Conservation (phyloP, 2,797 vertebrate species). For the Sarcoramphus papa region DNA sequence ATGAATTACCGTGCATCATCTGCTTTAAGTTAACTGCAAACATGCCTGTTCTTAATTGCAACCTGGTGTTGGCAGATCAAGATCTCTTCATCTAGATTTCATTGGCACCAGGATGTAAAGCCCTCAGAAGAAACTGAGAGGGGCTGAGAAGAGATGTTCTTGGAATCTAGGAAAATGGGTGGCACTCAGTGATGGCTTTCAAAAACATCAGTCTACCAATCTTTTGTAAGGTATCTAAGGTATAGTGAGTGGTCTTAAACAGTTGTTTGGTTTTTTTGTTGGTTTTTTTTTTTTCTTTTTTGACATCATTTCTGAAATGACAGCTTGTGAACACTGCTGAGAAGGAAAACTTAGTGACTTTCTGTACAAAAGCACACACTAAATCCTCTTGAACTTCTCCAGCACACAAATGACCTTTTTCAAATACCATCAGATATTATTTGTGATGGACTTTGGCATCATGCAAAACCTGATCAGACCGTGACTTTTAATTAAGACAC, state of each 20-base stretch:
- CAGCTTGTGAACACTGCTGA: neutral
- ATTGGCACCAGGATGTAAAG: neutral
- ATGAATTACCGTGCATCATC: neutral
- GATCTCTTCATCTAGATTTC: neutral
- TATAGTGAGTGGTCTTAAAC: neutral
- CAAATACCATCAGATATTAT: neutral
- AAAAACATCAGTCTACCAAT: neutral
- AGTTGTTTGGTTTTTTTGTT: neutral
- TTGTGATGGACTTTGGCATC: neutral
- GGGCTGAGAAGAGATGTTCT: neutral
- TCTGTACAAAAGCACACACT: neutral
- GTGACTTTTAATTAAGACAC: neutral
- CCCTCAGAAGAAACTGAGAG: neutral
- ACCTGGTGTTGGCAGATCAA: neutral
- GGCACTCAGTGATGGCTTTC: neutral
- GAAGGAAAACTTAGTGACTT: neutral
- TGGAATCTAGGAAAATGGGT: neutral
- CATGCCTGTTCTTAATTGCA: neutral
- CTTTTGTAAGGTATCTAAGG: neutral
- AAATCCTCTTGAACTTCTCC: neutral
- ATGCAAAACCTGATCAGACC: neutral
- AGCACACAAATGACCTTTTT: neutral
- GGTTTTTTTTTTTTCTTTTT: neutral
- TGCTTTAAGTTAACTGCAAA: neutral
- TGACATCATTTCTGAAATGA: neutral